Conservation (phyloP, 2,888 invertebrate genomes). For the Spicauda simplicius region DNA sequence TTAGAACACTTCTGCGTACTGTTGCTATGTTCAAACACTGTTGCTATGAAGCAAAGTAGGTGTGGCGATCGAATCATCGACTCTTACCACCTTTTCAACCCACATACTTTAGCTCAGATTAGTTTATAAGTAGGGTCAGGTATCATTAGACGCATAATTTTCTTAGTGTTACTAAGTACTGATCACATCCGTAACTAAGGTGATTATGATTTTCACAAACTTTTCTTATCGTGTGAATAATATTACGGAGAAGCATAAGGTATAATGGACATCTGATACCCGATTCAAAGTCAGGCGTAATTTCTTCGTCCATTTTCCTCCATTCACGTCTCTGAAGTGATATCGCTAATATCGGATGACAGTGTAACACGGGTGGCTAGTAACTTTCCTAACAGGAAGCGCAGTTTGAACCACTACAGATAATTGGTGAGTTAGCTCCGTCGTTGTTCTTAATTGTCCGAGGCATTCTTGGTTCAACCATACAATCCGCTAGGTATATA, state of each 20-base stretch:
- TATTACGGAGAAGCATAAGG: constrained; percentile 8
- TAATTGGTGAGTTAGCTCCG: constrained; percentile 73
- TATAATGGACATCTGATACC: constrained; percentile 32
- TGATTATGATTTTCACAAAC: too few relatives aligned
- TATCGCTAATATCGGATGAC: constrained; percentile 74
- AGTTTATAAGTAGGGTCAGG: too few relatives aligned
- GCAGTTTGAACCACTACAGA: constrained; percentile 73
- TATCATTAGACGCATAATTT: too few relatives aligned
- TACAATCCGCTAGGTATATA: not conserved
- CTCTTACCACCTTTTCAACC: too few relatives aligned
- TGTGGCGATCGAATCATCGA: too few relatives aligned
- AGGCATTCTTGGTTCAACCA: constrained; percentile 56
- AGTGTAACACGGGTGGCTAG: constrained; percentile 49
- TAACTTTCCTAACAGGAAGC: constrained; percentile 75
- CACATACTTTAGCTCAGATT: too few relatives aligned
- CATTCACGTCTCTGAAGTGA: constrained; percentile 38
- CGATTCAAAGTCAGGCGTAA: constrained; percentile 34
- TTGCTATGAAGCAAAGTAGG: too few relatives aligned
- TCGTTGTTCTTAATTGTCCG: constrained; percentile 68
- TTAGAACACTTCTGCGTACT: too few relatives aligned
- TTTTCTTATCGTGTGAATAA: constrained; percentile 1
- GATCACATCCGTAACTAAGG: too few relatives aligned
- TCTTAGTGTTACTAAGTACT: too few relatives aligned
- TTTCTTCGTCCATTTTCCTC: constrained; percentile 53
- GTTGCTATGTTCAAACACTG: too few relatives aligned